These are phyloP conservation scores for Pristionchus mayeri DNA, from an alignment of 2,888 invertebrate genomes.

Conservation along the genomic window DNA sequence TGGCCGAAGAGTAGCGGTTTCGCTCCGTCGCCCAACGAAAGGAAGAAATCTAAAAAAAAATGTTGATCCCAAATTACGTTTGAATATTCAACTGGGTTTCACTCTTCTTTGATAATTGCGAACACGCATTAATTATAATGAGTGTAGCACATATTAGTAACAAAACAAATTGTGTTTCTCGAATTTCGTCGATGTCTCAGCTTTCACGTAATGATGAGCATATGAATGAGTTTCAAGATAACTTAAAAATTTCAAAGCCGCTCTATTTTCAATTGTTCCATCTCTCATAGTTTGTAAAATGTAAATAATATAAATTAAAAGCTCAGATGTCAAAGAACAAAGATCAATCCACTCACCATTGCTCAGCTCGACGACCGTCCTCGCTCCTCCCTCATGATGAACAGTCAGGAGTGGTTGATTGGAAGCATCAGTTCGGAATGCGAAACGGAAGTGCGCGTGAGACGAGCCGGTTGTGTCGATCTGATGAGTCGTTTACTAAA, in stretches of 20 bases:
- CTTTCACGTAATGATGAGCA: not conserved
- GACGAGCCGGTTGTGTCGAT: constrained; percentile 19
- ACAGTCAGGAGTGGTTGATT: constrained; percentile 37
- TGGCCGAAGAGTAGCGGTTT: constrained; percentile 8
- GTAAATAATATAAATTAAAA: not conserved
- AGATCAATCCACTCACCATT: constrained; percentile 23
- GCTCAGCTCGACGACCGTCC: not conserved
- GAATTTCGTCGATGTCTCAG: not conserved
- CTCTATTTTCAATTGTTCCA: no score
- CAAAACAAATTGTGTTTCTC: no score
- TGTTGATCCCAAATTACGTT: not conserved
- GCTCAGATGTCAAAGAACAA: constrained; percentile 7
- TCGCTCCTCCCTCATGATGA: constrained; percentile 35
- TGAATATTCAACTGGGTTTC: not conserved
- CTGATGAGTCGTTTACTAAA: not conserved
- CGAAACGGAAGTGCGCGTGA: constrained; percentile 44
- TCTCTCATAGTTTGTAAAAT: no score
- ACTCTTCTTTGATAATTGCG: not conserved
- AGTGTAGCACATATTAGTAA: no score
- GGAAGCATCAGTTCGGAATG: constrained; percentile 47
- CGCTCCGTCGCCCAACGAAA: not conserved
- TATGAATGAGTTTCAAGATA: not conserved
- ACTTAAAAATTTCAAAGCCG: not conserved
- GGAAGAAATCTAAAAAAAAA: constrained; percentile 49
- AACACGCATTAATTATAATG: not conserved